Percentiles rank a stretch among this genome's conserved stretches.
phyloP scores from a whole-genome alignment of 1,140 invertebrate genomes.

The Leucophenga varia region DNA sequence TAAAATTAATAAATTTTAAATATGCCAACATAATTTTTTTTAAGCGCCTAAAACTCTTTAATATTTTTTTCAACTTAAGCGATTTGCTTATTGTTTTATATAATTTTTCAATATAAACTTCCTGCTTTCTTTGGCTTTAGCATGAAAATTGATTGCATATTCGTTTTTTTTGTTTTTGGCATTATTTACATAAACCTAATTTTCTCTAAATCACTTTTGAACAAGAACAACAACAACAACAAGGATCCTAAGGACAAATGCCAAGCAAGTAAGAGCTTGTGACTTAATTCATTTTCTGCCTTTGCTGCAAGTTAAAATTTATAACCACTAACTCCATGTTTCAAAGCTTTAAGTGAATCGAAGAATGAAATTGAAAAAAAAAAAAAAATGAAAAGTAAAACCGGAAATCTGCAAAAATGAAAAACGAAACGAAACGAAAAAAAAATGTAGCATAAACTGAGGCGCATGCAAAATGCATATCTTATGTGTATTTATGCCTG shows the following conservation, averaged over 20 bases:
- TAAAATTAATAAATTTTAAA: too few species aligned
- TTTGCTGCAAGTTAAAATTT: slow-evolving; percentile 26
- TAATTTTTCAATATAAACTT: slow-evolving; percentile 26
- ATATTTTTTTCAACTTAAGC: too few species aligned
- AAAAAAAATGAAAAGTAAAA: slow-evolving; percentile 32
- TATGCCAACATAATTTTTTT: too few species aligned
- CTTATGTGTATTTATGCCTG: slow-evolving; percentile 8
- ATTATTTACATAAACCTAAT: slow-evolving; percentile 56
- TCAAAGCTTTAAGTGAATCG: slow-evolving; percentile 2
- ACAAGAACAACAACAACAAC: slow-evolving; percentile 32
- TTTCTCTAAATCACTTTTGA: slow-evolving; percentile 54
- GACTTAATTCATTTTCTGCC: too few species aligned
- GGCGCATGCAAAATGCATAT: slow-evolving; percentile 26
- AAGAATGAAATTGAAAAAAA: slow-evolving; percentile 5
- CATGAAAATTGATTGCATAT: slow-evolving; percentile 36
- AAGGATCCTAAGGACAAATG: slow-evolving; percentile 15
- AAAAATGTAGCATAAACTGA: slow-evolving; percentile 22
- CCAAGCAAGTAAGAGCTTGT: slow-evolving; percentile 4
- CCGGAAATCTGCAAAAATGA: slow-evolving; percentile 15
- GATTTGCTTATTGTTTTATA: too few species aligned
- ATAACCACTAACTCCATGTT: slow-evolving; percentile 31
- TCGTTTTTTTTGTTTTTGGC: slow-evolving; percentile 21
- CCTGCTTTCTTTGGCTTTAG: slow-evolving; percentile 1
- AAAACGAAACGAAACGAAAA: slow-evolving; percentile 11
- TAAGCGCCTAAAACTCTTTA: too few species aligned